Base-by-base conservation (phyloP, 2,797 vertebrate genomes). In the Pseudomugil tenellus region DNA sequence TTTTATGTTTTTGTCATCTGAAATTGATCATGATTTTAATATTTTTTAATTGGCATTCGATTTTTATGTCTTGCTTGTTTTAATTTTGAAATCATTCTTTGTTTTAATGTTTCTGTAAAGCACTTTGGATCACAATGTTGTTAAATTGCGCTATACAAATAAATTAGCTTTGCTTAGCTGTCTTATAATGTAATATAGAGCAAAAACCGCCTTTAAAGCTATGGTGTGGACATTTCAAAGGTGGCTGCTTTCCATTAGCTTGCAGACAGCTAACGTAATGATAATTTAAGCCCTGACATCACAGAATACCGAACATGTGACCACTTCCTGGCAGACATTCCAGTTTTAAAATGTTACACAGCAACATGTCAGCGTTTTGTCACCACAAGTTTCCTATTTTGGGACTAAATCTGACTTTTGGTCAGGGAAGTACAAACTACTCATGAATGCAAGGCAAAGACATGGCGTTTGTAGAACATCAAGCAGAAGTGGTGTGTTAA, bases 251-350 rank as follows among this genome's bases (percentile, higher is more conserved):
- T 51, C 29, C 26, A 55, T 17, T 51, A 51, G 48, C 52, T 5
- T 29, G 16, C 63, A 70, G 43, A 68, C 62, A 32, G 41, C 21
- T 23, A 11, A 11, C 1, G 2, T 60, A 19, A 77, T 39, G 55
- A 63, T 58, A 1, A 62, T 62, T 71, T 34, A 39, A 67, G 28
- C 13, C 1, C 43, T 17, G 46, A 51, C 63, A 23, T 16, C 49
- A 59, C 49, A 35, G 34, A 68, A 26, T 58, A 35, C 58, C 25
- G 9, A 53, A 43, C 78, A 80, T 75, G 80, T 80, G 83, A 77
- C 63, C 6, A 0, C 35, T 72, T 80, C 74, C 70, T 72, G 67
- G 43, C 81, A 86, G 85, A 83, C 77, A 28, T 61, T 62, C 60
- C 52, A 55, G 53, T 78, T 63, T 78, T 76, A 49, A 57, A 68